Percentiles rank a stretch among this genome's conserved stretches.
Conservation (phyloP, 1,140 invertebrate genomes). For the Scaptomyza montana region DNA sequence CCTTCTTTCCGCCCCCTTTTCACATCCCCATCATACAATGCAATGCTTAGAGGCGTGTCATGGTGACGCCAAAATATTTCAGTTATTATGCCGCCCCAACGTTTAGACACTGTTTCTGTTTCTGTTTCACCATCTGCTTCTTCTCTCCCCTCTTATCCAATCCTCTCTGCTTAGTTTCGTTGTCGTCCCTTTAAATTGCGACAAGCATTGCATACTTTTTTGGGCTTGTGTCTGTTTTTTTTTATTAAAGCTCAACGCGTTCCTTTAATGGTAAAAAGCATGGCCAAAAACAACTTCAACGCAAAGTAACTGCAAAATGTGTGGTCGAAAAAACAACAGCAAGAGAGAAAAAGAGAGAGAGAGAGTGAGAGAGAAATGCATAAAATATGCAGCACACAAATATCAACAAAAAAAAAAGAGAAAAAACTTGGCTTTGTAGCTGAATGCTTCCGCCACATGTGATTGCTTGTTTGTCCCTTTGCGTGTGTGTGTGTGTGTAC, state of each 20-base stretch:
- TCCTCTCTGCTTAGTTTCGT: background rate
- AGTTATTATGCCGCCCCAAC: slow-evolving; percentile 70
- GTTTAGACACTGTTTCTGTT: slow-evolving; percentile 14
- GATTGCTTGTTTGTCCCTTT: slow-evolving; percentile 24
- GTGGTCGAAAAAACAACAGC: background rate
- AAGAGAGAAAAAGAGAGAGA: background rate
- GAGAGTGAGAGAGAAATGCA: slow-evolving; percentile 27
- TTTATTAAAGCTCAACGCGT: background rate
- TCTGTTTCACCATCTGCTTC: background rate
- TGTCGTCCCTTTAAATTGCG: slow-evolving; percentile 31
- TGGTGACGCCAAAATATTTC: slow-evolving; percentile 76
- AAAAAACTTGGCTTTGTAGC: slow-evolving; percentile 18
- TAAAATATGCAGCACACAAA: slow-evolving; percentile 40
- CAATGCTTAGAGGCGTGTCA: slow-evolving; percentile 29
- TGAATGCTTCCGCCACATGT: slow-evolving; percentile 45
- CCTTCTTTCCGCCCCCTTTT: background rate
- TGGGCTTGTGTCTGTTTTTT: background rate
- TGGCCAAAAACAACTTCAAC: background rate
- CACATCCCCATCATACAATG: too few species aligned
- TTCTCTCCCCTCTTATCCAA: background rate
- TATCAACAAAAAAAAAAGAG: slow-evolving; percentile 18
- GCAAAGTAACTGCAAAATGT: slow-evolving; percentile 13
- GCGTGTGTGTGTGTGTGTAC: slow-evolving; percentile 10
- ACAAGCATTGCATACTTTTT: slow-evolving; percentile 37
- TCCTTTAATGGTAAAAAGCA: slow-evolving; percentile 1